phyloP scores from a whole-genome alignment of 2,113 vertebrate species.

The Steatornis caripensis region DNA sequence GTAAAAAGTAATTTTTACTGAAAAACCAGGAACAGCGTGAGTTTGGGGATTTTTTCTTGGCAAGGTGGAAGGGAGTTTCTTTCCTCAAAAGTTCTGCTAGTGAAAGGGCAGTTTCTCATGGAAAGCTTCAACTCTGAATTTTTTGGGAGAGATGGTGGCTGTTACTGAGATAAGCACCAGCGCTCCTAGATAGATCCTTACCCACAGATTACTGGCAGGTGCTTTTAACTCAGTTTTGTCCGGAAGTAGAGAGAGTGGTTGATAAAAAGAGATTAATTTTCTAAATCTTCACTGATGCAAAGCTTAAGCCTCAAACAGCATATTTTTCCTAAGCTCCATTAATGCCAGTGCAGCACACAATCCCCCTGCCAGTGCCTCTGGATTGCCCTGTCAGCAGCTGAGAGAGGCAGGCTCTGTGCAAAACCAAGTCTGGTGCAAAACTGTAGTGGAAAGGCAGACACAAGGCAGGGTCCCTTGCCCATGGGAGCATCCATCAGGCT shows the following conservation, averaged over 20 bases:
- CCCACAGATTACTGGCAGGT: neutral
- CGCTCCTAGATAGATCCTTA: neutral
- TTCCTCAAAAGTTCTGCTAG: neutral
- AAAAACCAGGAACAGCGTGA: neutral
- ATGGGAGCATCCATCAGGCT: neutral
- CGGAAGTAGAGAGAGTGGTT: neutral
- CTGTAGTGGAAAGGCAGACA: neutral
- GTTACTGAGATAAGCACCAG: neutral
- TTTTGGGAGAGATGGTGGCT: neutral
- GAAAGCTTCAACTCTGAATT: neutral
- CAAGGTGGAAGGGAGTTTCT: neutral
- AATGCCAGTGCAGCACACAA: neutral
- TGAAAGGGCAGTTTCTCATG: neutral
- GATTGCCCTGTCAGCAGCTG: neutral
- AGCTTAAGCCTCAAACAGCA: neutral
- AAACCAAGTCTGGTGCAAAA: neutral
- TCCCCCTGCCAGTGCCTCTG: neutral
- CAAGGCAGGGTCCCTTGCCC: rapidly evolving
- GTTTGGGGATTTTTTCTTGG: neutral
- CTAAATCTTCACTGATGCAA: neutral
- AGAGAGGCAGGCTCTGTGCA: neutral
- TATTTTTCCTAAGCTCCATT: neutral
- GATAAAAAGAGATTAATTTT: neutral
- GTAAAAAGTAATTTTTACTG: neutral
- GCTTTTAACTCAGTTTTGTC: neutral